Conservation (phyloP, 2,888 invertebrate species). For the Cheilosia pagana region DNA sequence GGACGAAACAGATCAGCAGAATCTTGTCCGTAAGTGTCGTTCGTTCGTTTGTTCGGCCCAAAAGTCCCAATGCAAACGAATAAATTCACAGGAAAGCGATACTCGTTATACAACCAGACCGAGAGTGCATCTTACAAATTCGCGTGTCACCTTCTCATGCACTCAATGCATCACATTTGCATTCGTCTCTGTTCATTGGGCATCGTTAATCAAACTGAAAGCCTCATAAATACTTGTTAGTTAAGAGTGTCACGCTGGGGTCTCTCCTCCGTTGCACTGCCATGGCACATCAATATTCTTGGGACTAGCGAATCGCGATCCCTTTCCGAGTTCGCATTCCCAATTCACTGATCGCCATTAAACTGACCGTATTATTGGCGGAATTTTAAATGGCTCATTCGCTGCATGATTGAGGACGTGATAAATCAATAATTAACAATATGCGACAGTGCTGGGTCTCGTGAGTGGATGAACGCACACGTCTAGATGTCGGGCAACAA, state of each 20-base stretch:
- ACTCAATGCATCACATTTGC: slow-evolving; percentile 71
- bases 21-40: slow-evolving; percentile 23
- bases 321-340: slow-evolving; percentile 49
- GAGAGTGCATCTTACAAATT: slow-evolving; percentile 55
- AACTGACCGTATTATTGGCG: slow-evolving; percentile 42
- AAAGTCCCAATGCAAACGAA: slow-evolving; percentile 42
- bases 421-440: slow-evolving; percentile 75
- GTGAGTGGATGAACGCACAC: slow-evolving; percentile 31
- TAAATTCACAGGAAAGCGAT: slow-evolving; percentile 55
- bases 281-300: slow-evolving; percentile 58
- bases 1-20: slow-evolving; percentile 36
- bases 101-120: slow-evolving; percentile 18
- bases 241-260: slow-evolving; percentile 64
- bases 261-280: slow-evolving; percentile 49
- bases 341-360: slow-evolving; percentile 17
- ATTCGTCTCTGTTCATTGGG: slow-evolving; percentile 63
- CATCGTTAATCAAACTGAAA: slow-evolving; percentile 71
- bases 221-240: slow-evolving; percentile 75
- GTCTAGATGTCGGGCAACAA: slow-evolving; percentile 29
- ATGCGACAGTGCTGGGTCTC: slow-evolving; percentile 41
- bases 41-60: slow-evolving; percentile 20
- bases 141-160: slow-evolving; percentile 73
- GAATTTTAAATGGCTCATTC: slow-evolving; percentile 68
- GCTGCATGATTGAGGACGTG: slow-evolving; percentile 73
- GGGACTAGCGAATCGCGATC: slow-evolving; percentile 44